Evolutionary conservation across 2,113 vertebrate genomes (phyloP).

Genomic region (Vidua macroura): DNA sequence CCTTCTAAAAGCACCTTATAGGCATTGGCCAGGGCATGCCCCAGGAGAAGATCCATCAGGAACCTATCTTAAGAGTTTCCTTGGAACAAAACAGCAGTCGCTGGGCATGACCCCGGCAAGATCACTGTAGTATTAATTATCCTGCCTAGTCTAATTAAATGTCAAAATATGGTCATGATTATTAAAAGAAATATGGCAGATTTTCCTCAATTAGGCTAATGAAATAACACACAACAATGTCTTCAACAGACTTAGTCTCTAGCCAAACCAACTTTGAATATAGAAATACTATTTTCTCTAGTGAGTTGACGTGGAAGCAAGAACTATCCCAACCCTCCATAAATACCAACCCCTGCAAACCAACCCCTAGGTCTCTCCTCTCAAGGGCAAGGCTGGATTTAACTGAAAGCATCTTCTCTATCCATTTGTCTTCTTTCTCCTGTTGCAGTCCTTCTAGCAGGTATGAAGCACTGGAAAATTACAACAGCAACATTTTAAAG

Average conservation of each 20-base stretch:
- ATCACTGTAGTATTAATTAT: not conserved
- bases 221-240: not conserved
- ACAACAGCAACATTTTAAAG: not conserved
- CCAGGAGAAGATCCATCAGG: not conserved
- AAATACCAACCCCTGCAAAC: not conserved
- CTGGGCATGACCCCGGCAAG: not conserved
- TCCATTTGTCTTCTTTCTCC: not conserved
- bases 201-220: not conserved
- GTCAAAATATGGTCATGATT: not conserved
- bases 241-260: not conserved
- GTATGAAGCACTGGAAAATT: not conserved
- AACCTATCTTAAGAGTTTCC: not conserved
- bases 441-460: not conserved
- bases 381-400: not conserved
- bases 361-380: not conserved
- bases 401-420: not conserved
- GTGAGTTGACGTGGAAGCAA: not conserved
- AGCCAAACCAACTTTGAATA: not conserved
- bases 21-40: not conserved
- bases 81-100: not conserved
- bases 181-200: not conserved
- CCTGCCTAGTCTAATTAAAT: not conserved
- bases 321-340: not conserved
- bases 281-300: not conserved
- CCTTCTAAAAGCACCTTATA: not conserved